phyloP scores from a whole-genome alignment of 2,113 vertebrate species.

The Alouatta palliata region DNA sequence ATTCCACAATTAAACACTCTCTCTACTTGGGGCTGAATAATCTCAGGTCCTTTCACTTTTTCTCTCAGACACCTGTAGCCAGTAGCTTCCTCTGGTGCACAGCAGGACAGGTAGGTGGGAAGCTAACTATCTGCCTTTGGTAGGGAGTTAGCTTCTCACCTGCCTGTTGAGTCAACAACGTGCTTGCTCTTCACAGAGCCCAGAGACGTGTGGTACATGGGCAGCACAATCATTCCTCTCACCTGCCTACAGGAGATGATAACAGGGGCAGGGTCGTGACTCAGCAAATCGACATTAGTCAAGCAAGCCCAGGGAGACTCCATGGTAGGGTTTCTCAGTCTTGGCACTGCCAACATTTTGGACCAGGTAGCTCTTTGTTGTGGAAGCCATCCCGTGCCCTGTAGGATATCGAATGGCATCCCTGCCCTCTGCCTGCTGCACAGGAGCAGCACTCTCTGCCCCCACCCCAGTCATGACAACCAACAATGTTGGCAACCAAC shows the following conservation, averaged over 20 bases:
- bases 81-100: neutral
- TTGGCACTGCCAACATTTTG: neutral
- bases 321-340: neutral
- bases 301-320: neutral
- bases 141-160: too few relatives aligned
- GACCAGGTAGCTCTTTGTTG: neutral
- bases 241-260: neutral
- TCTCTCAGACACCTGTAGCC: neutral
- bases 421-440: neutral
- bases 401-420: neutral
- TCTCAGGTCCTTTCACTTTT: neutral
- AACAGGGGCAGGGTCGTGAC: fast-evolving
- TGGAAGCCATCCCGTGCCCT: neutral
- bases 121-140: neutral
- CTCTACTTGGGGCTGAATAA: neutral
- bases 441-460: neutral
- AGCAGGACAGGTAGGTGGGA: neutral
- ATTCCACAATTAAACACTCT: neutral
- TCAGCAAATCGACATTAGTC: neutral
- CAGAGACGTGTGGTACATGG: fast-evolving
- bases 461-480: neutral
- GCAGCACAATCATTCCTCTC: neutral
- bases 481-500: neutral
- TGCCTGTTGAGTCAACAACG: neutral
- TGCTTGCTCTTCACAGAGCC: neutral